Conservation (phyloP, 2,888 invertebrate species). For the Furcula furcula region DNA sequence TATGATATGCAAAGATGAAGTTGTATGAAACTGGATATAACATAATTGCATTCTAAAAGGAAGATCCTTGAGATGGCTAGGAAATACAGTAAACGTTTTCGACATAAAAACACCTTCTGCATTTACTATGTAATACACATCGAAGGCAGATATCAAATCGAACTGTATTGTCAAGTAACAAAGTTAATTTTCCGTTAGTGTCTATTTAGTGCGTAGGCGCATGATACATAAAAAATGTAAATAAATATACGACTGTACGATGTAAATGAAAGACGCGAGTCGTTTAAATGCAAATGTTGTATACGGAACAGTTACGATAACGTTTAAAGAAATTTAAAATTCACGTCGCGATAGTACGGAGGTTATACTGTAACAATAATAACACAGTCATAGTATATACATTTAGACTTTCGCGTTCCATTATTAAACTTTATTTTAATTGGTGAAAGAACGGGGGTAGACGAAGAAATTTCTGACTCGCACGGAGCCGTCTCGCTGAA, state of each 20-base stretch:
- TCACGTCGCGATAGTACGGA: too few species aligned
- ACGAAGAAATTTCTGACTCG: too few species aligned
- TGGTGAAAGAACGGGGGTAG: too few species aligned
- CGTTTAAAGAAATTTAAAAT: constrained; percentile 1
- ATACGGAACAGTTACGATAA: constrained; percentile 13
- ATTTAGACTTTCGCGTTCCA: too few species aligned
- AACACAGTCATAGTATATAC: too few species aligned
- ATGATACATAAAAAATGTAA: constrained; percentile 9
- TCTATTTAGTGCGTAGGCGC: constrained; percentile 11
- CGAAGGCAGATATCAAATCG: background rate
- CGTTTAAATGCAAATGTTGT: constrained; percentile 22
- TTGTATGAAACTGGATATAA: too few species aligned
- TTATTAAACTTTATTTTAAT: too few species aligned
- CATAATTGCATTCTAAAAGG: constrained; percentile 23
- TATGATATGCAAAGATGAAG: too few species aligned
- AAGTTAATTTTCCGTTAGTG: background rate
- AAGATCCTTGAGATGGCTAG: constrained; percentile 35
- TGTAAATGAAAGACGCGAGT: constrained; percentile 15
- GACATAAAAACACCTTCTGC: constrained; percentile 21
- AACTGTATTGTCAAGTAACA: background rate
- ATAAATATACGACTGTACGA: constrained; percentile 7
- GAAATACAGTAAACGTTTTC: constrained; percentile 26
- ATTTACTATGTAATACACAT: constrained; percentile 10
- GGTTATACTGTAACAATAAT: too few species aligned
- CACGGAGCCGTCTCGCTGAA: too few species aligned